Evolutionary conservation across 2,888 invertebrate species (phyloP), one percentile per base, ranked within the genome.

Genomic region (Schizotus pectinicornis): DNA sequence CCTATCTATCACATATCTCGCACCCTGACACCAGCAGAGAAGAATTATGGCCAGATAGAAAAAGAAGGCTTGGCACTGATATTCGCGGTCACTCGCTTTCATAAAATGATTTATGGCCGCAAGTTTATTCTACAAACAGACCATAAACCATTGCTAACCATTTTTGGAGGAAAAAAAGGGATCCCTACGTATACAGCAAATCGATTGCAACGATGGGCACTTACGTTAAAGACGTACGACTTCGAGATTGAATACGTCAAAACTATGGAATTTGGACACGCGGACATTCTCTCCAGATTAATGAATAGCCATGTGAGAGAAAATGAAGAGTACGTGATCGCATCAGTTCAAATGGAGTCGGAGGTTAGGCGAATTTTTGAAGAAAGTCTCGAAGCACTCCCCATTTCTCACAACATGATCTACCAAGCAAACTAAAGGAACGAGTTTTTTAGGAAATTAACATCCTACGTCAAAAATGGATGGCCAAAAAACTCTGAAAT

Each of bases 121-220:
- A 59, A 69, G 11, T 78, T 77, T 60, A 66, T 54, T 3, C 61
- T 78, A 6, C 53, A 70, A n/a, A 77, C 74, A 3, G 74, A 75
- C 61, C 68, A 74, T 52, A 43, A 22, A 5, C 2, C 2, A 5
- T 22, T 22, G 22, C 5, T 22, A 5, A 5, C 5, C 5, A 22
- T 22, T 3, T 22, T 22, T 5, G 5, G 5, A 22, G 22, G 5
- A 22, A 22, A 22, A 22, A 5, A 22, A 5, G 60, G 64, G 22
- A 60, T 68, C 42, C 58, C 62, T 7, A 38, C 54, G 1, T 56
- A 59, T 12, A 61, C 65, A 7, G 63, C 67, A 6, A 68, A 59
- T 13, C 49, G 68, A 6, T 35, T 69, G 7, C 67, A 68, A 51
- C 48, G 67, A 11, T 69, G 59, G 56, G 65, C 67, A 38, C 42